Evolutionary conservation across 2,113 vertebrate genomes (phyloP), one percentile per base, ranked within the genome.

Genomic region (Lasiurus cinereus): DNA sequence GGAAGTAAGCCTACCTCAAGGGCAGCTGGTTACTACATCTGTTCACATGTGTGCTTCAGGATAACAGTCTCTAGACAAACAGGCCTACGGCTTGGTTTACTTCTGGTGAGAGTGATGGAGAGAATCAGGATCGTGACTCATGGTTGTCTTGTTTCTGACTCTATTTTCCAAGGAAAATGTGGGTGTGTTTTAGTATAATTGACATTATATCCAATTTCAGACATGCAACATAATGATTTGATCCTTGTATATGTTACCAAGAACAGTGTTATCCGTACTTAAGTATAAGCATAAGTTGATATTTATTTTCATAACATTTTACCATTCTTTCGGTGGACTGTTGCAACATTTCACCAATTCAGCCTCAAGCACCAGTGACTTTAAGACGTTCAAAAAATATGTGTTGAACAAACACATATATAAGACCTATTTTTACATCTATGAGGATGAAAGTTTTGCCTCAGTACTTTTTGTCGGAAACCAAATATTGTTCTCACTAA

Each of bases 121-220:
- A 88, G 33, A 94, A 69, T 29, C n/a, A 89, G 90, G 50, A 64
- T 56, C 14, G 6, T 77, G n/a, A 31, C 76, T 91, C 52, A 16
- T 43, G 54, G 56, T 80, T 67, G 36, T 78, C 87, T 85, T 86
- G 67, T 50, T 84, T 90, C 31, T 80, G 83, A 62, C 66, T 66
- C 78, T 67, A 54, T 64, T 82, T 83, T 88, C 33, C 36, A 64
- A 94, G 33, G 29, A 87, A 91, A 94, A 66, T 62, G 24, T 62
- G 59, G 3, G 0, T 46, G 13, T n/a, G 27, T 39, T 66, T 77
- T 36, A 50, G 43, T 50, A 29, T 66, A 76, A 77, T 79, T n/a
- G 33, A 54, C 24, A 39, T 77, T 39, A 31, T 89, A 66, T 89
- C 66, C 24, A 69, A 33, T 79, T 43, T 43, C 74, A 54, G 74